Base-by-base conservation (phyloP, 37 sponge, comb jelly and placozoan genomes). In the Beroe ovata region DNA sequence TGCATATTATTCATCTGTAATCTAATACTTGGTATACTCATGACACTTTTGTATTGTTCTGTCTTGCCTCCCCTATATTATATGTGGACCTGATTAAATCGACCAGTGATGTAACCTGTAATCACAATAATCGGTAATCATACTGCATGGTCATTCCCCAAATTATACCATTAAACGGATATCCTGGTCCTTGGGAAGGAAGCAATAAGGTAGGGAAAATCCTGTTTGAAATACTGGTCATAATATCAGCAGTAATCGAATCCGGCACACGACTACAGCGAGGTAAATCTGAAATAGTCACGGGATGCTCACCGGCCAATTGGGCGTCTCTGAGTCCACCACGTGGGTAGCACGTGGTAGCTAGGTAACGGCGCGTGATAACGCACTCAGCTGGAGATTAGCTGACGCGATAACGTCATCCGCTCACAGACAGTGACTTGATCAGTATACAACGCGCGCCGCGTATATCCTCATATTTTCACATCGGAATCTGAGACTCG, bases 351-450 rank as follows among this genome's bases (percentile, higher is more conserved):
- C 69, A 30, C 69, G 69, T 66, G 69, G 63, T 66, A 19, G 69
- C 69, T 66, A 29, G 30, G 69, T 30, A 66, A 66, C 69, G 69
- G 32, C 69, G 35, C 69, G 69, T 66, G 69, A 66, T 30, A 34
- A 66, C 69, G 32, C 36, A 32, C 16, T 29, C 18, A 32, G 35
- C 25, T 29, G 69, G 69, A 32, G 69, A 66, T 66, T 66, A 66
- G 30, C 32, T 66, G 30, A 66, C 69, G 30, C 69, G 69, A 30
- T 66, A 29, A 66, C 69, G 69, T 66, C 69, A 66, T 30, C 6
- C 54, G 54, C 54, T 47, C 54, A 66, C 18, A 66, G 69, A 32
- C 69, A 66, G 69, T 66, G 29, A 6, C 54, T 47, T 11, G 11
- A n/a, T n/a, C n/a, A n/a, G n/a, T n/a, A n/a, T n/a, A 16, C 54